A percentile compares a stretch with the other conserved stretches of the same genome.
Conservation (phyloP, 2,797 vertebrate species). For the Salarias fasciatus region DNA sequence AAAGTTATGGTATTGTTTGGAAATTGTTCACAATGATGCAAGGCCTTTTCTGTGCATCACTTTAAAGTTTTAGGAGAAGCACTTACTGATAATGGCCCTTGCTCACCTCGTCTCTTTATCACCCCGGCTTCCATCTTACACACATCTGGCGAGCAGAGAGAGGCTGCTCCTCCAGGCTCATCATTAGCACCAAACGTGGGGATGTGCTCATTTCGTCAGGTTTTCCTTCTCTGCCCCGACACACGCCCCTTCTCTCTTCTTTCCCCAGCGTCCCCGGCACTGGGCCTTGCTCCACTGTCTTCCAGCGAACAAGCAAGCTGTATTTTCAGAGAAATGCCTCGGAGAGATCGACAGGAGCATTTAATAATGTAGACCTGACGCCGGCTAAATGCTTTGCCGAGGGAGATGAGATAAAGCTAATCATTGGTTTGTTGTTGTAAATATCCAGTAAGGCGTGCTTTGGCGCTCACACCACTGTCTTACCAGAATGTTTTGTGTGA, state of each 20-base stretch:
- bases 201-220: constrained; percentile 70
- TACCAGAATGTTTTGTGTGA: constrained; percentile 28
- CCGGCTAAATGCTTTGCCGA: constrained; percentile 36
- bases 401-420: constrained; percentile 29
- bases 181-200: constrained; percentile 65
- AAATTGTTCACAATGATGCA: constrained; percentile 47
- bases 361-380: constrained; percentile 46
- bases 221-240: constrained; percentile 27
- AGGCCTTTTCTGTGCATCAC: constrained; percentile 47
- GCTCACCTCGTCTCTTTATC: constrained; percentile 66
- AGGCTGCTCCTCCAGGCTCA: constrained; percentile 60
- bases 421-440: constrained; percentile 33
- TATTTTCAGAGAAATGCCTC: constrained; percentile 56
- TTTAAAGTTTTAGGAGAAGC: constrained; percentile 65
- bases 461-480: constrained; percentile 14
- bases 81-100: constrained; percentile 60
- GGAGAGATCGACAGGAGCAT: constrained; percentile 54
- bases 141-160: constrained; percentile 60
- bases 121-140: constrained; percentile 43
- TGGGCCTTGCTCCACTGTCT: constrained; percentile 22
- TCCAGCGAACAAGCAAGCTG: constrained; percentile 51
- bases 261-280: constrained; percentile 24
- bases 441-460: constrained; percentile 33
- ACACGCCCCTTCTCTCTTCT: constrained; percentile 35
- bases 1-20: constrained; percentile 38